phyloP scores from a whole-genome alignment of 2,113 vertebrate species.

The Odontophorus gujanensis region DNA sequence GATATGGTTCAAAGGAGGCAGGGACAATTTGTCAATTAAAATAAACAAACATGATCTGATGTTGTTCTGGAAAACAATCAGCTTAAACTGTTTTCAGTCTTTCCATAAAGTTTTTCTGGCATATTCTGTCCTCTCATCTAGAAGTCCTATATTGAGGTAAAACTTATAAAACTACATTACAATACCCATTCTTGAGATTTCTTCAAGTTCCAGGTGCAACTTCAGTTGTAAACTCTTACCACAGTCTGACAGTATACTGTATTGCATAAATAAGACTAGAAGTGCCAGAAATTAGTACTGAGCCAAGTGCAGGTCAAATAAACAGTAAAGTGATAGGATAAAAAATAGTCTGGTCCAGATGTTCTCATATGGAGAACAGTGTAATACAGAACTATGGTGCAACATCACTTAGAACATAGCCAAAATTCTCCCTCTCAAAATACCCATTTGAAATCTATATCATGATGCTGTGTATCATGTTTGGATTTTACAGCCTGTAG shows the following conservation, averaged over 20 bases:
- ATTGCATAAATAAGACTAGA: not conserved
- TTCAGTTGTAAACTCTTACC: not conserved
- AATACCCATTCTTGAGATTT: not conserved
- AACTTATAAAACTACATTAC: not conserved
- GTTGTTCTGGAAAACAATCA: not conserved
- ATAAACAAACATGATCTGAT: not conserved
- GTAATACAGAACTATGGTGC: not conserved
- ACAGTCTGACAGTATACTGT: not conserved
- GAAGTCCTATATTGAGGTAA: not conserved
- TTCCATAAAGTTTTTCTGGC: not conserved
- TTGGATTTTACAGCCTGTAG: not conserved
- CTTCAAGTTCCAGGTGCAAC: not conserved
- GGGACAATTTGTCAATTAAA: not conserved
- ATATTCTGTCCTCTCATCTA: not conserved
- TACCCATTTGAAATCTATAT: not conserved
- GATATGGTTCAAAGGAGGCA: not conserved
- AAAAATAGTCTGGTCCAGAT: not conserved
- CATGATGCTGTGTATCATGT: not conserved
- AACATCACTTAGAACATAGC: not conserved
- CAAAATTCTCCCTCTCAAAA: not conserved
- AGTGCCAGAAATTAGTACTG: not conserved
- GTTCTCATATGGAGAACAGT: not conserved
- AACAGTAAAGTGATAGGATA: not conserved
- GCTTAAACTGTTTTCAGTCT: not conserved
- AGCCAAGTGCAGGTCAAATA: not conserved